These are phyloP conservation scores for Drosophila nikananu DNA, from an alignment of 1,140 invertebrate genomes.

Conservation along the genomic window DNA sequence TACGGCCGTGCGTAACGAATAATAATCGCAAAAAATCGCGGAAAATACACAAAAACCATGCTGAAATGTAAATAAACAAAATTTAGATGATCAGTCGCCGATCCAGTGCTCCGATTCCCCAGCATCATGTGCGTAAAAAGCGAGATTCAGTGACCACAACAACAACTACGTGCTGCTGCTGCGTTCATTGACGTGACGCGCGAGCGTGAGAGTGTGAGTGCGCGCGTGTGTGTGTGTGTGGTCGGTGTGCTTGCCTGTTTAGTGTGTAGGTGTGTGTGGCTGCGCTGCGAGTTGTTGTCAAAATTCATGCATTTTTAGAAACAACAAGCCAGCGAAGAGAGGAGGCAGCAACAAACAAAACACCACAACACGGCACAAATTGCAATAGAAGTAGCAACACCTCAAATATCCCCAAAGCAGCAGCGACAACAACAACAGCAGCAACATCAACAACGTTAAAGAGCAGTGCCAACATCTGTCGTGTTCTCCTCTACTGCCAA, in stretches of 20 bases:
- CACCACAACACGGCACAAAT: conserved; percentile 54
- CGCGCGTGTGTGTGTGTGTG: conserved; percentile 38
- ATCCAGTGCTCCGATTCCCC: conserved; percentile 48
- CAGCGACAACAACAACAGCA: conserved; percentile 19
- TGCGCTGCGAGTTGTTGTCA: conserved; percentile 59
- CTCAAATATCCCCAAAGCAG: conserved; percentile 9
- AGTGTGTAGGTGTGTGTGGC: conserved; percentile 46
- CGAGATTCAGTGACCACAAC: conserved; percentile 58
- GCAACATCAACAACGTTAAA: conserved; percentile 28
- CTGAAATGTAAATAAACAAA: conserved; percentile 76
- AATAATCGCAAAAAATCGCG: conserved; percentile 65
- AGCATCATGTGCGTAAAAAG: conserved; percentile 73
- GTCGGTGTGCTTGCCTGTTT: conserved; percentile 34
- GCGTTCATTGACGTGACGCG: conserved; percentile 82
- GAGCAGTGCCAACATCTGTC: conserved; percentile 37
- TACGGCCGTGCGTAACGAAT: conserved; percentile 77
- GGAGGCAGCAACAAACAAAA: conserved; percentile 62
- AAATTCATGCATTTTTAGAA: conserved; percentile 53
- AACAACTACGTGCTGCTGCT: conserved; percentile 74
- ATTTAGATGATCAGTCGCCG: conserved; percentile 42
- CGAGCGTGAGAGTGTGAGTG: conserved; percentile 60
- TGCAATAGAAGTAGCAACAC: conserved; percentile 44
- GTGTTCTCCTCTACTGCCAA: conserved; percentile 21
- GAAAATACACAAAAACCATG: conserved; percentile 56
- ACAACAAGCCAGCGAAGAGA: conserved; percentile 36